Conservation (phyloP, 1,140 invertebrate genomes). For the Bathynomus jamesi region DNA sequence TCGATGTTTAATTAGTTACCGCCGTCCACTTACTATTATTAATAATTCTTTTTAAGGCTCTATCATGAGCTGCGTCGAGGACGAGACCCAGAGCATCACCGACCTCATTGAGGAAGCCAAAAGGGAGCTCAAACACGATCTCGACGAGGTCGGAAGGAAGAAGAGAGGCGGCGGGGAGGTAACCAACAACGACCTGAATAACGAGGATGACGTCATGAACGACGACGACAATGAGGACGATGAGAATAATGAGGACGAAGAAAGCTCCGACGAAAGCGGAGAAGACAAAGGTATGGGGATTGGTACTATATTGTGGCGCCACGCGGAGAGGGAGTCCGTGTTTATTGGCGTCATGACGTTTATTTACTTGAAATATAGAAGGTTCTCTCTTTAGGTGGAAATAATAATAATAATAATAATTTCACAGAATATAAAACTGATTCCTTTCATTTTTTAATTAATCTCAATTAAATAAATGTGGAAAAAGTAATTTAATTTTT, state of each 20-base stretch:
- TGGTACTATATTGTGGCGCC: constrained; percentile 16
- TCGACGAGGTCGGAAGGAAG: constrained; percentile 44
- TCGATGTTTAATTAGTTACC: not conserved
- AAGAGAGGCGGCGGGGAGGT: constrained; percentile 31
- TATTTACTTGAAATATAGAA: too few species aligned
- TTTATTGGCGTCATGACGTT: too few species aligned
- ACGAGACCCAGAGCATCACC: constrained; percentile 30
- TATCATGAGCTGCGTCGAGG: constrained; percentile 27
- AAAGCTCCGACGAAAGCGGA: constrained; percentile 37
- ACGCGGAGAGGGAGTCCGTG: too few species aligned
- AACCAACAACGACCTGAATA: constrained; percentile 9
- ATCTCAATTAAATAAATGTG: too few species aligned
- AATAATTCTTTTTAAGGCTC: constrained; percentile 20
- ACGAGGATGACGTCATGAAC: constrained; percentile 45
- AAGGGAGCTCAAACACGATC: constrained; percentile 54
- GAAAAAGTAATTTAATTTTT: too few species aligned
- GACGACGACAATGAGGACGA: constrained; percentile 46
- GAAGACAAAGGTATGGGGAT: constrained; percentile 33
- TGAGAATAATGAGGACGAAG: constrained; percentile 36
- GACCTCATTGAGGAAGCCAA: constrained; percentile 58
- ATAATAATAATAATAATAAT: too few species aligned
- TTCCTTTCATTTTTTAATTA: too few species aligned
- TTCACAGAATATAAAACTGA: too few species aligned
- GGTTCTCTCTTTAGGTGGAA: too few species aligned
- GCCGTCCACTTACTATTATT: not conserved